These are phyloP conservation scores for Alcedo quadribrachys DNA, from an alignment of 2,797 vertebrate species.

Conservation along the genomic window DNA sequence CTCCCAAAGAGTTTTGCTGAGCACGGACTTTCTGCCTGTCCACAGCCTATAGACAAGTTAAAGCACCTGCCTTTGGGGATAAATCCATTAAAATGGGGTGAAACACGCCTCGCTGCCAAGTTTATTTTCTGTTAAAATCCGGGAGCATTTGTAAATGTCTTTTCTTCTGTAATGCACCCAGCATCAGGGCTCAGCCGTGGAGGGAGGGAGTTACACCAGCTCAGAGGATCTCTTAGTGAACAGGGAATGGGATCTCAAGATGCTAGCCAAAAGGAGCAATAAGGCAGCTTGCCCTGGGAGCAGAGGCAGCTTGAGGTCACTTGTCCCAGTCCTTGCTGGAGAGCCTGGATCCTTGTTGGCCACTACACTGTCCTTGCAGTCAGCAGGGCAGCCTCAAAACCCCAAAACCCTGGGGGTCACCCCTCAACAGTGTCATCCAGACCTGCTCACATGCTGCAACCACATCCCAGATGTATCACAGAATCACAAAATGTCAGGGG, in stretches of 20 bases:
- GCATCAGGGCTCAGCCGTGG: rapidly evolving
- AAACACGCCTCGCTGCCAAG: not conserved
- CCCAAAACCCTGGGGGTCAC: rapidly evolving
- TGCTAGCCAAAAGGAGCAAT: not conserved
- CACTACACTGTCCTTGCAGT: not conserved
- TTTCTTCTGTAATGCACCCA: not conserved
- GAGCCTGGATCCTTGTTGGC: not conserved
- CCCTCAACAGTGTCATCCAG: rapidly evolving
- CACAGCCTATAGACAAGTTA: conserved; percentile 56
- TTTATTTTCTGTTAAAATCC: conserved; percentile 38
- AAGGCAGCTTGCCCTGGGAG: not conserved
- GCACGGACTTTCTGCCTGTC: conserved; percentile 6
- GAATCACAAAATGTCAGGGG: too few relatives aligned
- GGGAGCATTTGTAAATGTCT: conserved; percentile 18
- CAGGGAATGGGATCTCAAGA: rapidly evolving
- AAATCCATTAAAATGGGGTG: conserved; percentile 45
- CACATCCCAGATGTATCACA: not conserved
- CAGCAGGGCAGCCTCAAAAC: not conserved
- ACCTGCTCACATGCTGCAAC: not conserved
- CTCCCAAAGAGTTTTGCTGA: conserved; percentile 69
- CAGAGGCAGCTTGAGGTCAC: not conserved
- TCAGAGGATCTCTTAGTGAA: rapidly evolving
- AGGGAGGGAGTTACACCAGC: not conserved
- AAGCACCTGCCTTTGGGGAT: conserved; percentile 60
- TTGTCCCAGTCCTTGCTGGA: not conserved